Base-by-base conservation (phyloP, 2,113 vertebrate species). In the Tetrao urogallus region DNA sequence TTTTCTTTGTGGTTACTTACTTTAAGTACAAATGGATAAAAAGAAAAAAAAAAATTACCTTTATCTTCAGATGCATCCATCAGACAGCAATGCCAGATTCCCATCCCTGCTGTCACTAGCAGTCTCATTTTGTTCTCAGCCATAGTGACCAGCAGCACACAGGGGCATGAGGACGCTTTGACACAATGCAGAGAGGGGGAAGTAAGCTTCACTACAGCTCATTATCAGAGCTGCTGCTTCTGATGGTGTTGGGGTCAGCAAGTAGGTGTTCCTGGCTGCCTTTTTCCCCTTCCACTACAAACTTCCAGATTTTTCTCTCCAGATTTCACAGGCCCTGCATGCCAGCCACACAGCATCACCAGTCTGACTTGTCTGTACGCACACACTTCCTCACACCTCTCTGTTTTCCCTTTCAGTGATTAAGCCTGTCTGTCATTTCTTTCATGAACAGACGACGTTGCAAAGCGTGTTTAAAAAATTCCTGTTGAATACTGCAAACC, bases 171-270 rank as follows among this genome's bases (percentile, higher is more conserved):
- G 50, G 5, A 21, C 36, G 16, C 13, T 74, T 43, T 43, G 27
- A 43, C 1, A 0, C 19, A 19, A 63, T 70, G 32, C 12, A 13
- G 22, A 32, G 21, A 1, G 3, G 21, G 15, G 9, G 3, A 89
- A 79, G 24, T 48, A 43, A 79, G 5, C 9, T 6, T 11, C 16
- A 34, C 13, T 6, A 64, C 34, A 82, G n/a, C 21, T 91, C 20
- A 43, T 5, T 64, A 36, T 66, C 20, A 15, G 11, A 61, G 20
- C 17, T 71, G n/a, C 65, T 43, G 6, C 6, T 64, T 81, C 61
- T 74, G 15, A 43, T 16, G 15, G 48, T 8, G 40, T 17, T 25
- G n/a, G 14, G 10, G 12, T 34, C 50, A 54, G 1, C 27, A 67
- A 73, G 15, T 34, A 42, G 6, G 8, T 13, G 6, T 38, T 83